These are phyloP conservation scores for Deilephila porcellus DNA, from an alignment of 2,888 invertebrate species.

Conservation along the genomic window DNA sequence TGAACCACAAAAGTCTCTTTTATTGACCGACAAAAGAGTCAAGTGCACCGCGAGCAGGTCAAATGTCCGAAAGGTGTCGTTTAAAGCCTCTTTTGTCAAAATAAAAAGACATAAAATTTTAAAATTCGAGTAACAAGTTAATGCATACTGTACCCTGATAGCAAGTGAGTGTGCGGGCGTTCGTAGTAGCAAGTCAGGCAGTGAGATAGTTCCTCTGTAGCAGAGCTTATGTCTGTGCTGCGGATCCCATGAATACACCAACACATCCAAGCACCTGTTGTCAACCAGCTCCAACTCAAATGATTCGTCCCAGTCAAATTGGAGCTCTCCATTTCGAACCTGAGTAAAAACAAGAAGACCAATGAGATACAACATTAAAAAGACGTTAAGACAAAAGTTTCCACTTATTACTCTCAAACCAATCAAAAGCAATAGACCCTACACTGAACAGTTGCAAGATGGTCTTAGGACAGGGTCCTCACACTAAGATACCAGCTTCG, in stretches of 20 bases:
- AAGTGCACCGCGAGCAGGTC: too few species aligned
- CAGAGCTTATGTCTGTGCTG: conserved; percentile 98
- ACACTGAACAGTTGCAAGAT: too few species aligned
- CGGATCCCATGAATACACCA: conserved; percentile 99
- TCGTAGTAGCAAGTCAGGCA: conserved; percentile 91
- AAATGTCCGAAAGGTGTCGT: too few species aligned
- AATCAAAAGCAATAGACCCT: too few species aligned
- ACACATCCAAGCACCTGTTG: conserved; percentile 96
- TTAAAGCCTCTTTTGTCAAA: too few species aligned
- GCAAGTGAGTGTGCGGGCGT: conserved; percentile 95
- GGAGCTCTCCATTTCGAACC: conserved; percentile 96
- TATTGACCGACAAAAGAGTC: too few species aligned
- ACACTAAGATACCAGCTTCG: too few species aligned
- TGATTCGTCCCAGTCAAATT: conserved; percentile 99
- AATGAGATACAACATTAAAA: not conserved
- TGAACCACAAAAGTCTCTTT: too few species aligned
- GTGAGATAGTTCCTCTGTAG: conserved; percentile 94
- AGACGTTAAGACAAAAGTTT: not conserved
- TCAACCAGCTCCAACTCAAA: conserved; percentile 98
- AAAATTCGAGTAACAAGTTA: too few species aligned
- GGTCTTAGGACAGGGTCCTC: too few species aligned
- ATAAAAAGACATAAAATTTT: too few species aligned
- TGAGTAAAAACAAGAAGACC: conserved; percentile 43
- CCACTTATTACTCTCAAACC: too few species aligned
- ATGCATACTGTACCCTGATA: conserved; percentile 88